Conservation (phyloP, 2,113 vertebrate species). For the Microcebus griseorufus region DNA sequence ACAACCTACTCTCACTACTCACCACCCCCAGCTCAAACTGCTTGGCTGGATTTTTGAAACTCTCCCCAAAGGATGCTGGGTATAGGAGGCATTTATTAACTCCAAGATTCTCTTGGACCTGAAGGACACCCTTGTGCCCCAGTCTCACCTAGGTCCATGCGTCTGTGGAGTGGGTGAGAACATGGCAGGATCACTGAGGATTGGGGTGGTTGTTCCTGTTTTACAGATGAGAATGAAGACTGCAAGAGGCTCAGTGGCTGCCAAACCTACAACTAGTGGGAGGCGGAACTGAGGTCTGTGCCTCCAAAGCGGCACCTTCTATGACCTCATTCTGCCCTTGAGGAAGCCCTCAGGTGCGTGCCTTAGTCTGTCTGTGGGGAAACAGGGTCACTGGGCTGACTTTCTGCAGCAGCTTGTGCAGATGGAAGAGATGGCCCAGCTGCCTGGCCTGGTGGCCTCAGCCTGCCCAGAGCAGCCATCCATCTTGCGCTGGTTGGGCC, state of each 20-base stretch:
- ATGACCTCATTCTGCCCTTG: neutral
- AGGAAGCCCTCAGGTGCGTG: neutral
- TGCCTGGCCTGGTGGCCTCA: neutral
- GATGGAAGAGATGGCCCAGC: neutral
- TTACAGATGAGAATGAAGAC: neutral
- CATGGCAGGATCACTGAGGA: neutral
- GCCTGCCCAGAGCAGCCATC: conserved; percentile 39
- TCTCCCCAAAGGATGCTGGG: neutral
- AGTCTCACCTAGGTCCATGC: neutral
- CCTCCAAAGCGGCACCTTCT: neutral
- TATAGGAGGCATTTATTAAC: neutral
- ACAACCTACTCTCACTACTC: neutral
- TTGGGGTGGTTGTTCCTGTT: neutral
- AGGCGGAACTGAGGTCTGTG: neutral
- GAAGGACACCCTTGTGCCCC: neutral
- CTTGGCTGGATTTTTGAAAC: neutral
- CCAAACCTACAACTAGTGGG: neutral
- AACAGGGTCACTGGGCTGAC: neutral
- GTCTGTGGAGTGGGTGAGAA: neutral
- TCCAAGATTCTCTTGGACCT: neutral
- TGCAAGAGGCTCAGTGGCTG: neutral
- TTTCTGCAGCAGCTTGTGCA: neutral
- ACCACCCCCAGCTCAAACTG: neutral
- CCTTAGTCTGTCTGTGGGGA: neutral
- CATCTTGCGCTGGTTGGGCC: conserved; percentile 26